Evolutionary conservation across 1,140 invertebrate genomes (phyloP).

Genomic region (Nautilus pompilius): DNA sequence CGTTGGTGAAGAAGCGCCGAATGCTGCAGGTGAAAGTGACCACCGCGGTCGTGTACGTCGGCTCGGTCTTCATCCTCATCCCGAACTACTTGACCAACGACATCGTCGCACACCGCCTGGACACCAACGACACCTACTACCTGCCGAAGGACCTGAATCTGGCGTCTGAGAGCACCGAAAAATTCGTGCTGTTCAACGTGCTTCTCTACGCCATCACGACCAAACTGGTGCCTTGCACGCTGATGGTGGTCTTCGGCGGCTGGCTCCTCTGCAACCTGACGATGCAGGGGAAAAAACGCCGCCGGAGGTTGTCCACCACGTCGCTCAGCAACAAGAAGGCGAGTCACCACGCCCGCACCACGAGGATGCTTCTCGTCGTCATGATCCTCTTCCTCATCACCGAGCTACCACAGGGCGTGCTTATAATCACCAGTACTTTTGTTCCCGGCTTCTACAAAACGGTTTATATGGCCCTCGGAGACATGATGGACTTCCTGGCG

Average conservation of each 20-base stretch:
- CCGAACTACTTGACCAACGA: slow-evolving; percentile 64
- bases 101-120: slow-evolving; percentile 2
- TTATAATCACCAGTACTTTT: slow-evolving; percentile 50
- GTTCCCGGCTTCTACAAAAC: slow-evolving; percentile 35
- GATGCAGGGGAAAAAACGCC: slow-evolving; percentile 30
- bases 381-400: slow-evolving; percentile 80
- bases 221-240: slow-evolving; percentile 55
- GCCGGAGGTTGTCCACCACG: slow-evolving; percentile 31
- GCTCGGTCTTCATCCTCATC: slow-evolving; percentile 71
- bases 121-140: slow-evolving; percentile 12
- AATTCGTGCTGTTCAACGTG: slow-evolving; percentile 36
- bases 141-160: slow-evolving; percentile 24
- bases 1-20: slow-evolving; percentile 62
- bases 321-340: slow-evolving; percentile 8
- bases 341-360: slow-evolving; percentile 79
- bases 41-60: slow-evolving; percentile 68
- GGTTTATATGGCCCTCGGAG: slow-evolving; percentile 65
- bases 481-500: slow-evolving; percentile 87
- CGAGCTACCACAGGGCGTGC: slow-evolving; percentile 70
- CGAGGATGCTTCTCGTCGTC: slow-evolving; percentile 83
- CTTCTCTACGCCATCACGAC: slow-evolving; percentile 39
- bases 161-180: slow-evolving; percentile 17
- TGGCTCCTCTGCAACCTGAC: slow-evolving; percentile 50
- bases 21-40: slow-evolving; percentile 66
- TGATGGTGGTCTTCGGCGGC: slow-evolving; percentile 55